Conservation (phyloP, 2,113 vertebrate genomes). For the Pholis gunnellus region DNA sequence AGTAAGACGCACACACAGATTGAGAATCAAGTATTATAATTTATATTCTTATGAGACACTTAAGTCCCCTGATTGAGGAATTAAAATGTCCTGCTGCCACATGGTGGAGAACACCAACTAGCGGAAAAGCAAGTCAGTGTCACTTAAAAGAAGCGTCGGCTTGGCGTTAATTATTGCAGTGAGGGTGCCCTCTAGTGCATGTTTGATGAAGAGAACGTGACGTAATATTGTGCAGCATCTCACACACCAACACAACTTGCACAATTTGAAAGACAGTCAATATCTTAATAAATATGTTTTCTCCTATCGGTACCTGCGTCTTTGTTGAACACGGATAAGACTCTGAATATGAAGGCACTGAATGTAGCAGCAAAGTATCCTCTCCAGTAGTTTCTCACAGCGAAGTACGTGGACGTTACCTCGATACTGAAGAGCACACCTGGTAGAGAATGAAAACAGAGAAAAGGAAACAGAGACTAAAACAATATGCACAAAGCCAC, state of each 20-base stretch:
- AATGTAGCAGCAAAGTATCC: conserved; percentile 98
- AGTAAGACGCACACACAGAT: neutral
- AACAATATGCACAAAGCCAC: neutral
- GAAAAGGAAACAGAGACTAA: neutral
- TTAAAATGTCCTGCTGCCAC: too few species aligned
- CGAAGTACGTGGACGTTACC: conserved; percentile 97
- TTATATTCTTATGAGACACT: neutral
- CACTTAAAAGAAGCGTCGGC: neutral
- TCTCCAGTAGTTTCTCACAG: conserved; percentile 98
- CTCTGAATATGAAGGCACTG: conserved; percentile 98
- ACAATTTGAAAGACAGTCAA: neutral
- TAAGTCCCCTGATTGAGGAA: neutral
- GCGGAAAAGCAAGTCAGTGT: neutral
- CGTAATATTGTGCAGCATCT: neutral
- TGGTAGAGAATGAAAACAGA: conserved; percentile 34
- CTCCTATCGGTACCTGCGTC: conserved; percentile 88
- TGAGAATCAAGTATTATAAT: neutral
- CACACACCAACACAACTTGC: neutral
- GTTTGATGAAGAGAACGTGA: neutral
- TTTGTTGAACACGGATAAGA: conserved; percentile 95
- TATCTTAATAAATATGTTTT: neutral
- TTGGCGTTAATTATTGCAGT: neutral
- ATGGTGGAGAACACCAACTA: conserved; percentile 41
- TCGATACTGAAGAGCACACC: conserved; percentile 91
- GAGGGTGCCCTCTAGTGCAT: conserved; percentile 33